phyloP scores from a whole-genome alignment of 2,888 invertebrate species.

The Bedellia somnulentella region DNA sequence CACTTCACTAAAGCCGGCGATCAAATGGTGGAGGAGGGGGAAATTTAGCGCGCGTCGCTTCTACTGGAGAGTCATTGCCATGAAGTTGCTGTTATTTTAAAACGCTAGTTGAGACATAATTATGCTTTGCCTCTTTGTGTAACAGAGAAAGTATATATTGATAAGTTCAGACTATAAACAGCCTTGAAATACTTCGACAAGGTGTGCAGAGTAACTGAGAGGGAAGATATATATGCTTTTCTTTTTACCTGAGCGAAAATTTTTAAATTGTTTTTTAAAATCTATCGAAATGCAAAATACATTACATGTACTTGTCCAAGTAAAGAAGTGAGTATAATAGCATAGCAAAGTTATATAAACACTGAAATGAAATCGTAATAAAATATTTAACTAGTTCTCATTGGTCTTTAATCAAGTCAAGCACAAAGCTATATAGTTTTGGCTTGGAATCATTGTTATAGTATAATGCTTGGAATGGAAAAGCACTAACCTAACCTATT shows the following conservation, averaged over 20 bases:
- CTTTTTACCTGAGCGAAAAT: background rate
- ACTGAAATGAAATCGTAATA: too few species aligned
- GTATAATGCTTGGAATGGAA: too few species aligned
- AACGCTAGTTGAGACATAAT: conserved; percentile 18
- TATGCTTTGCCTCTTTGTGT: conserved; percentile 11
- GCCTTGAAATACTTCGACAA: conserved; percentile 39
- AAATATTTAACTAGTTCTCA: too few species aligned
- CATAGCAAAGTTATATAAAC: too few species aligned
- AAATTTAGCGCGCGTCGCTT: conserved; percentile 35
- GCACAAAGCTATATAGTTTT: too few species aligned
- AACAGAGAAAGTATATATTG: conserved; percentile 22
- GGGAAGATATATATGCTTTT: conserved; percentile 7
- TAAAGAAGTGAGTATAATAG: too few species aligned
- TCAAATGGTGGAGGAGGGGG: conserved; percentile 45
- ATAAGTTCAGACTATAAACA: conserved; percentile 18
- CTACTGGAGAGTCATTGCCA: conserved; percentile 22
- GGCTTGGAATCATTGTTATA: too few species aligned
- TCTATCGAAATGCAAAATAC: too few species aligned
- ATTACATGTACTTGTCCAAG: too few species aligned
- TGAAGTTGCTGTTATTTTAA: conserved; percentile 36
- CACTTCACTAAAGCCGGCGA: conserved; percentile 53
- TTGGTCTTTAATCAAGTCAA: too few species aligned
- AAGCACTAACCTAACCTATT: too few species aligned
- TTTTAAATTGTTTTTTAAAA: too few species aligned
- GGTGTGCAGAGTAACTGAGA: conserved; percentile 17